Base-by-base conservation (phyloP, 1,140 invertebrate species). In the Achroia grisella region DNA sequence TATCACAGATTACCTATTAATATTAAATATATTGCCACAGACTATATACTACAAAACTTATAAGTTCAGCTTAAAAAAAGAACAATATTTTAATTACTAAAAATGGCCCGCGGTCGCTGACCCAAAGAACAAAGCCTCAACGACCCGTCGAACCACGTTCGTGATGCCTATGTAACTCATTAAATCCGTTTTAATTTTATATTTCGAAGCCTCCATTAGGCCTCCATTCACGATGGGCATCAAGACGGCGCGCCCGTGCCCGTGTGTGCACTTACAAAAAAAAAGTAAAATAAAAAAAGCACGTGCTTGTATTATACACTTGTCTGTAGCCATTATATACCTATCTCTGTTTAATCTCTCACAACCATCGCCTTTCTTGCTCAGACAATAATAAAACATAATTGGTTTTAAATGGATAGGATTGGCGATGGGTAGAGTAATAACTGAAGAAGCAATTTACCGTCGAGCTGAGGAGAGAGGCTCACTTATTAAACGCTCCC, bases 381-480 rank as follows among this genome's bases (percentile, higher is more conserved):
- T 79, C 74, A 62, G 46, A 52, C 62, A 56, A 68, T 86, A 84
- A 85, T 86, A 83, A 84, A 86, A 82, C 74, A 76, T 83, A 86
- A 86, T 86, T 83, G 80, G 69, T 84, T 86, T 85, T 82, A 84
- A 86, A 82, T 78, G 79, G 55, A 75, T 71, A 76, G 73, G 80
- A 86, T 86, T 86, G 82, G 80, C 72, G 72, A 77, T 75, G 66
- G 65, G 44, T 48, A 56, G 59, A 63, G 71, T 78, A 75, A 79
- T 69, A 72, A 70, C 66, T 58, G 45, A 64, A 62, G 63, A 69
- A 71, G 77, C 71, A 82, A 85, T 82, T 84, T 81, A 68, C 68
- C 55, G 58, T 52, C 52, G 54, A 39, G 33, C 43, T 13, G 44
- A 55, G 51, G 53, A 67, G 58, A 56, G 55, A 47, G 65, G 51